These are phyloP conservation scores for Caenorhabditis afra DNA, from an alignment of 2,888 invertebrate genomes.

Conservation along the genomic window DNA sequence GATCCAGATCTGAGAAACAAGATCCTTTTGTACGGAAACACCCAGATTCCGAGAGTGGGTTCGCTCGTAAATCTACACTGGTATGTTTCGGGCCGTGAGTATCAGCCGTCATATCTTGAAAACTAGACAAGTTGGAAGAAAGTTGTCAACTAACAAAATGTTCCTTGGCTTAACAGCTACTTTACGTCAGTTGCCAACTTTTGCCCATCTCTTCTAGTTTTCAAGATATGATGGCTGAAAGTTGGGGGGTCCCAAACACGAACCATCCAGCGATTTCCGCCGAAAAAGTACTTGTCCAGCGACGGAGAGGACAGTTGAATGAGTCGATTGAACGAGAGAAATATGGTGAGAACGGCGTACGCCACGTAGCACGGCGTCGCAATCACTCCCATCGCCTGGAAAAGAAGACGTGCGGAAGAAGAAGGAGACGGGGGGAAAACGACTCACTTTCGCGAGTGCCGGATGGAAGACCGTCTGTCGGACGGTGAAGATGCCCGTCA, in stretches of 20 bases:
- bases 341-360: slow-evolving; percentile 73
- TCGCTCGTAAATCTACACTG: no score
- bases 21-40: no score
- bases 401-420: no score
- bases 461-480: slow-evolving; percentile 64
- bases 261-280: slow-evolving; percentile 52
- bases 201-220: no score
- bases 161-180: not conserved
- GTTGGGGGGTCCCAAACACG: no score
- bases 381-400: slow-evolving; percentile 65
- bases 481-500: slow-evolving; percentile 74
- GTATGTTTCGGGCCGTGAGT: no score
- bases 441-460: slow-evolving; percentile 65
- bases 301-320: slow-evolving; percentile 65
- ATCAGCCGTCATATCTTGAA: no score
- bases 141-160: not conserved
- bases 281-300: slow-evolving; percentile 65
- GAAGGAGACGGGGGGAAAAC: no score
- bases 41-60: no score
- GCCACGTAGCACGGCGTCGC: slow-evolving; percentile 75
- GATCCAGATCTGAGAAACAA: slow-evolving; percentile 66
- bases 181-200: no score
- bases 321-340: slow-evolving; percentile 71
- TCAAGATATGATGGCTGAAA: no score
- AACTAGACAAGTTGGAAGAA: no score